Percentiles rank a stretch among this genome's conserved stretches.
These are phyloP conservation scores for Anaspis maculata DNA, from an alignment of 2,888 invertebrate genomes.

Conservation along the genomic window DNA sequence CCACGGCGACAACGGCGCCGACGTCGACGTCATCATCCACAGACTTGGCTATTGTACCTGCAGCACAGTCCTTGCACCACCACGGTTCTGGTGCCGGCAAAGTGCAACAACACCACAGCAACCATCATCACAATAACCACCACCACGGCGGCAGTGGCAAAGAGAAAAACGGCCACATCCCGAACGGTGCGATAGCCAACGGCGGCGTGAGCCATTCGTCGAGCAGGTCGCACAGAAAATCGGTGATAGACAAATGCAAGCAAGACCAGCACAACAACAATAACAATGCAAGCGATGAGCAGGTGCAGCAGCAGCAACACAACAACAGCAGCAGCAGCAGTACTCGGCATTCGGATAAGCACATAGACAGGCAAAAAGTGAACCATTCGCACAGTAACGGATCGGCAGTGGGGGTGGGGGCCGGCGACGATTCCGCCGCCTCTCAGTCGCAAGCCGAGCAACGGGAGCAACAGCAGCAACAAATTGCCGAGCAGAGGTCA, in stretches of 20 bases:
- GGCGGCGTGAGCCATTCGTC: too few relatives aligned
- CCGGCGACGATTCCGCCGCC: conserved; percentile 18
- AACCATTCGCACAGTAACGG: conserved; percentile 35
- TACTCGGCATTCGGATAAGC: conserved; percentile 24
- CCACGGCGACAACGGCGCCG: too few relatives aligned
- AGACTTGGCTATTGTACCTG: conserved; percentile 22
- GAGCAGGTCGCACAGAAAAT: conserved; percentile 49
- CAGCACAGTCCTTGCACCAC: conserved; percentile 25
- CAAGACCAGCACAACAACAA: conserved; percentile 28
- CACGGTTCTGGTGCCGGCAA: conserved; percentile 15
- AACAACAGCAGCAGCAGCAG: too few relatives aligned
- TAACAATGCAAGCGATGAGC: too few relatives aligned
- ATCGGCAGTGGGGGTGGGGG: conserved; percentile 27
- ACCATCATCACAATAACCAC: conserved; percentile 22
- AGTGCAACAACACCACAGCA: too few relatives aligned
- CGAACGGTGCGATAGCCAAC: conserved; percentile 37
- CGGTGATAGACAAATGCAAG: conserved; percentile 36
- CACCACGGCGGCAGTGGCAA: too few relatives aligned
- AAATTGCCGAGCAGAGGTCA: conserved; percentile 12
- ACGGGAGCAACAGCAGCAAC: conserved; percentile 4
- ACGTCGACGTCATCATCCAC: too few relatives aligned
- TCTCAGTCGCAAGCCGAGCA: too few relatives aligned
- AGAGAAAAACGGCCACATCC: conserved; percentile 39
- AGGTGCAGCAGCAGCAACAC: too few relatives aligned
- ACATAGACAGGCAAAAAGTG: conserved; percentile 21